Conservation (phyloP, 2,797 vertebrate species). For the Myripristis murdjan region DNA sequence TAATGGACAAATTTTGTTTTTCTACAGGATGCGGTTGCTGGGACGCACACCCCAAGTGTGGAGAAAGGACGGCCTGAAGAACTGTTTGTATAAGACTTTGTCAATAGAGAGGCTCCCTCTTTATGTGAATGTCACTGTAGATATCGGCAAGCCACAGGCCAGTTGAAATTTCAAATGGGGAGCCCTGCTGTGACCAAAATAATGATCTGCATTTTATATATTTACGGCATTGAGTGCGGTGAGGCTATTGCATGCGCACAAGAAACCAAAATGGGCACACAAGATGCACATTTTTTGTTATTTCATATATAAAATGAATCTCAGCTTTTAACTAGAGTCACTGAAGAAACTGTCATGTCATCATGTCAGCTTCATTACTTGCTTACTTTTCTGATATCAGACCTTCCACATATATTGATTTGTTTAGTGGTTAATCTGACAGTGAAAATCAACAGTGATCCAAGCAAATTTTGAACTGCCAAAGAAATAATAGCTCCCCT, state of each 20-base stretch:
- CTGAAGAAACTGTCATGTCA: constrained; percentile 8
- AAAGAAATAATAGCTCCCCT: background rate
- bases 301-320: constrained; percentile 9
- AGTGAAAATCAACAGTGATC: too few species aligned
- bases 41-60: constrained; percentile 86
- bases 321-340: background rate
- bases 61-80: constrained; percentile 93
- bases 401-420: background rate
- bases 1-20: background rate
- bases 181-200: constrained; percentile 48
- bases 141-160: constrained; percentile 85
- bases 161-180: constrained; percentile 39
- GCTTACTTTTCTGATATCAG: too few species aligned
- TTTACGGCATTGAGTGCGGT: constrained; percentile 17
- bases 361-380: constrained; percentile 24
- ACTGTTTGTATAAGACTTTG: constrained; percentile 90
- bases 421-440: background rate
- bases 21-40: constrained; percentile 91
- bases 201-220: constrained; percentile 19
- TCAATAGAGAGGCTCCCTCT: constrained; percentile 87
- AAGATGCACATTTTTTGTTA: constrained; percentile 43
- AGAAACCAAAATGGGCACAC: constrained; percentile 26
- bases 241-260: constrained; percentile 2
- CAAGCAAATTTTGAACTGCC: background rate
- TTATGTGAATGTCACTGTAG: constrained; percentile 93